Base-by-base conservation (phyloP, 2,888 invertebrate genomes). In the Eumerus sabulonum region DNA sequence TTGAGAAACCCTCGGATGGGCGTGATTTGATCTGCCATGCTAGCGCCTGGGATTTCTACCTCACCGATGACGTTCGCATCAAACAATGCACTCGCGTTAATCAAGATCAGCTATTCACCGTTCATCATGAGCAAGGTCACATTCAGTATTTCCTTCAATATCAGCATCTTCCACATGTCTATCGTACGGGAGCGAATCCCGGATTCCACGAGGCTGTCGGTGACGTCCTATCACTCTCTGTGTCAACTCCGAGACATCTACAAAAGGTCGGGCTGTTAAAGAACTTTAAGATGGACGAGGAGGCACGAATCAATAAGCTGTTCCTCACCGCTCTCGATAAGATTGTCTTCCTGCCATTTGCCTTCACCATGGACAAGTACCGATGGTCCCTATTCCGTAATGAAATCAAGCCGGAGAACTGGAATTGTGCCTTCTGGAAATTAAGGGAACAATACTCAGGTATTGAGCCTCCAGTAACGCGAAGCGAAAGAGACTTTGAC, bases 41-140 rank as follows among this genome's bases (percentile, higher is more conserved):
- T 0, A 94, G 95, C 0, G 96, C 97, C 62, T 96, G 96, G 94
- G 96, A 97, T 88, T 96, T 97, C 85, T 95, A 91, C 84, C 92
- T 95, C 82, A 91, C 92, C 16, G 91, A 94, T 85, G 96, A 97
- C 87, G 96, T 96, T 85, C 91, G 91, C 88, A 91, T 92, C 86
- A 92, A 93, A 90, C 92, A 92, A 90, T 93, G 93, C 86, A 92
- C 93, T 7, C 85, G 88, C 71, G 90, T 92, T 77, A 90, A 89
- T 44, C 90, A 90, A 87, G 90, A 91, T 76, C 90, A 91, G 77
- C 88, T 93, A 73, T 90, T 90, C 82, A 90, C 90, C 0, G 91
- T 92, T 1, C 93, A 93, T 81, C 93, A 93, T 84, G 93, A 93
- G 86, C 91, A 93, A 90, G 93, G 93, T 0, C 93, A 93, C 84